Conservation (phyloP, 2,888 invertebrate species). For the Epinotia bilunana region DNA sequence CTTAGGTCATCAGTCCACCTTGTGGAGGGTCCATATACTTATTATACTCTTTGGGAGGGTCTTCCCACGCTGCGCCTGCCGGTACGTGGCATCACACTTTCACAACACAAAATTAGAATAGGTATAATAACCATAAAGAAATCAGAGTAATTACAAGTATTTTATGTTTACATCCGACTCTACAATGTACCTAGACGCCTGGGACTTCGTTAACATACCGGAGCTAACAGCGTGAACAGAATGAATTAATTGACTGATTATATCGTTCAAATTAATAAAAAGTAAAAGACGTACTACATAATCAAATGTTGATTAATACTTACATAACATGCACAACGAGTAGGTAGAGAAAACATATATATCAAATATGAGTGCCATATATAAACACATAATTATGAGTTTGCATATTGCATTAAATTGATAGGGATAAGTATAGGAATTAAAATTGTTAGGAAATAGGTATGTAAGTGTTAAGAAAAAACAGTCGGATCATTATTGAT, state of each 20-base stretch:
- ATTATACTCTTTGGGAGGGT: too few relatives aligned
- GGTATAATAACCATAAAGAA: not conserved
- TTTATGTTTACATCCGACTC: not conserved
- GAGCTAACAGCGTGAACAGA: constrained; percentile 1
- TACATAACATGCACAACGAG: not conserved
- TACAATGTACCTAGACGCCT: not conserved
- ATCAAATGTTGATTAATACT: constrained; percentile 12
- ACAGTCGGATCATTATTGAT: too few relatives aligned
- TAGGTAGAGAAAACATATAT: not conserved
- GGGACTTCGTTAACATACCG: constrained; percentile 2
- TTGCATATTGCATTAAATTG: too few relatives aligned
- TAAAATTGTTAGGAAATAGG: too few relatives aligned
- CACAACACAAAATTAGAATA: too few relatives aligned
- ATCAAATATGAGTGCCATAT: not conserved
- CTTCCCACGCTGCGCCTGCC: too few relatives aligned
- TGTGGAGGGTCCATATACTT: too few relatives aligned
- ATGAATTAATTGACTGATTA: constrained; percentile 25
- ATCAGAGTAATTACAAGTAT: not conserved
- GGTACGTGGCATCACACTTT: too few relatives aligned
- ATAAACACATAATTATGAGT: not conserved
- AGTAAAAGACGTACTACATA: constrained; percentile 7
- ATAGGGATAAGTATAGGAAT: too few relatives aligned
- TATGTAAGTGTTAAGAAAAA: too few relatives aligned
- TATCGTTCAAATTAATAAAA: constrained; percentile 6
- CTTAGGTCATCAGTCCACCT: too few relatives aligned